phyloP scores from a whole-genome alignment of 2,797 vertebrate genomes.

The Dryobates pubescens region DNA sequence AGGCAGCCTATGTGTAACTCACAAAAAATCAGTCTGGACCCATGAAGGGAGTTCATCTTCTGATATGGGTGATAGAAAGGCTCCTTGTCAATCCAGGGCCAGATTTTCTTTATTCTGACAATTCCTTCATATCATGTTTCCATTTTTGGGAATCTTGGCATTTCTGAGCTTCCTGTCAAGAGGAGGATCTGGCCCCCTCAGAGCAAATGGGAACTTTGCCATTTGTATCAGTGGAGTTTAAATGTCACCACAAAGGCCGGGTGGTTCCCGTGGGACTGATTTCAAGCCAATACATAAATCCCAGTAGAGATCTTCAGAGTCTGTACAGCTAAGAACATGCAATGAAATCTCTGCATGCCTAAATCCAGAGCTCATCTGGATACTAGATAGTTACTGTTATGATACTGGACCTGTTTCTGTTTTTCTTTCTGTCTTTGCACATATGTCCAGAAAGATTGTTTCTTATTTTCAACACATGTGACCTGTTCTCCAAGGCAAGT shows the following conservation, averaged over 20 bases:
- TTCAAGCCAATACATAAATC: background rate
- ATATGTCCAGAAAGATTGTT: background rate
- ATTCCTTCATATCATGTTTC: background rate
- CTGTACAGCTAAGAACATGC: background rate
- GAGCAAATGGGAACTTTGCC: conserved; percentile 36
- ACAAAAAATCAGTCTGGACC: background rate
- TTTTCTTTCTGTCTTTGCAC: background rate
- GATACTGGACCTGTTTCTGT: background rate
- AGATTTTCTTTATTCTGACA: background rate
- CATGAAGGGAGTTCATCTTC: background rate
- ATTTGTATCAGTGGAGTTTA: conserved; percentile 37
- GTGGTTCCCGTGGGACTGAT: conserved; percentile 5
- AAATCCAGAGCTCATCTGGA: background rate
- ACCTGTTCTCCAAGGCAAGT: background rate
- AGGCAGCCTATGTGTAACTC: background rate
- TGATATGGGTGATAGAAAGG: background rate
- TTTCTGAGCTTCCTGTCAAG: conserved; percentile 51
- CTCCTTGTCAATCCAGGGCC: background rate
- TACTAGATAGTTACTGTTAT: background rate
- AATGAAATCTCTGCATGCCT: background rate
- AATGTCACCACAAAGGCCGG: conserved; percentile 43
- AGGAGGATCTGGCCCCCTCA: conserved; percentile 11
- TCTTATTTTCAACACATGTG: background rate
- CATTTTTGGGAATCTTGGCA: conserved; percentile 25
- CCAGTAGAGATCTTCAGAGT: background rate